Percentiles rank a stretch among this genome's conserved stretches.
phyloP scores from a whole-genome alignment of 2,888 invertebrate species.

The Lasiommata megera region DNA sequence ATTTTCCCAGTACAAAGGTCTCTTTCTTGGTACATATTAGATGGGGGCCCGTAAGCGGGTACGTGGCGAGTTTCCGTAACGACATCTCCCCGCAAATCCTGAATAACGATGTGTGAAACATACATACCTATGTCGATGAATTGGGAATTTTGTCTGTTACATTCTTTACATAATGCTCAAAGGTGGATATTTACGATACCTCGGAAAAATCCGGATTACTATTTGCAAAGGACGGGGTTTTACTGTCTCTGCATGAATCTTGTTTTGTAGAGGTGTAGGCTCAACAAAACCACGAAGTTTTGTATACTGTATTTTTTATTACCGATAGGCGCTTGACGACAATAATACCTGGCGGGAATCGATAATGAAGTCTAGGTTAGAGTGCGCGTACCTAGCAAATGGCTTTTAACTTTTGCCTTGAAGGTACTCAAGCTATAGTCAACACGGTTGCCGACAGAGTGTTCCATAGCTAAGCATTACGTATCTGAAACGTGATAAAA shows the following conservation, averaged over 20 bases:
- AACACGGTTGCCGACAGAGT: too few relatives aligned
- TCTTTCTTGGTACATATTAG: conserved; percentile 73
- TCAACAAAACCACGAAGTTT: neutral
- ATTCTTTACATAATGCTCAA: conserved; percentile 32
- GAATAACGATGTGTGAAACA: conserved; percentile 52
- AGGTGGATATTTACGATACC: conserved; percentile 19
- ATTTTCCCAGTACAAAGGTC: conserved; percentile 53
- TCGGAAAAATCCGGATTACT: conserved; percentile 17
- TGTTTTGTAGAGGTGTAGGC: neutral
- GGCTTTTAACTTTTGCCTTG: too few relatives aligned
- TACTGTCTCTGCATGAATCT: conserved; percentile 3
- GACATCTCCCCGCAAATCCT: conserved; percentile 56
- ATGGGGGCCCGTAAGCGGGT: conserved; percentile 53
- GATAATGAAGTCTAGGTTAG: too few relatives aligned
- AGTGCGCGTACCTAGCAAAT: too few relatives aligned
- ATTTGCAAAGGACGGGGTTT: conserved; percentile 13
- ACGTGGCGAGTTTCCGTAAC: conserved; percentile 60
- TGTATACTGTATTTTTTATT: too few relatives aligned
- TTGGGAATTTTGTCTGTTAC: conserved; percentile 27
- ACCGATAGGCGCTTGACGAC: too few relatives aligned
- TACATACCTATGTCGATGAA: conserved; percentile 33
- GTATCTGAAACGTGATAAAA: too few relatives aligned
- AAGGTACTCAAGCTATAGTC: too few relatives aligned
- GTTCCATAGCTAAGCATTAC: too few relatives aligned
- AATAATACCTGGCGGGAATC: too few relatives aligned